phyloP scores from a whole-genome alignment of 2,113 vertebrate species.

The Eolophus roseicapilla region DNA sequence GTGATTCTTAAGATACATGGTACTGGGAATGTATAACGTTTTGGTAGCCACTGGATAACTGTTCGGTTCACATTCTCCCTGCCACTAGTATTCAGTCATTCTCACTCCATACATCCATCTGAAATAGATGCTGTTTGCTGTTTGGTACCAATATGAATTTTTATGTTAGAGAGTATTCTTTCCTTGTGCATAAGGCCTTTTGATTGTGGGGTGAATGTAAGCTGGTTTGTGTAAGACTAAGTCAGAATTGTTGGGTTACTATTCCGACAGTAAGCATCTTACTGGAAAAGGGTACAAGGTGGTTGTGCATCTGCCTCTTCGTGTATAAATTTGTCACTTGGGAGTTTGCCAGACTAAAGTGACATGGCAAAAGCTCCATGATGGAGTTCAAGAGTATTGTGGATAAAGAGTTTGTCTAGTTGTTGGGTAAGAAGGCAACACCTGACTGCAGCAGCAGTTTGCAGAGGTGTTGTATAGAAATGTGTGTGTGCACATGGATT shows the following conservation, averaged over 20 bases:
- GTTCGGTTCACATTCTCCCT: not conserved
- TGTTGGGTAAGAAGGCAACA: not conserved
- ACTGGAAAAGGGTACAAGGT: not conserved
- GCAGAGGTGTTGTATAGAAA: not conserved
- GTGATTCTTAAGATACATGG: not conserved
- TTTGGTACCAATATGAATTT: not conserved
- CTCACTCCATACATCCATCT: fast-evolving
- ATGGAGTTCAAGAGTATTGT: not conserved
- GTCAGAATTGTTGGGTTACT: not conserved
- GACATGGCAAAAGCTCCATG: not conserved
- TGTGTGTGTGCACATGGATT: not conserved
- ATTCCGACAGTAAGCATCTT: not conserved
- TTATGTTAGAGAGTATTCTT: not conserved
- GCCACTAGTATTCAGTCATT: not conserved
- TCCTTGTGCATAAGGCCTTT: not conserved
- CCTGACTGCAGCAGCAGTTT: not conserved
- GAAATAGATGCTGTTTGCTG: not conserved
- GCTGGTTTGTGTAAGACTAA: not conserved
- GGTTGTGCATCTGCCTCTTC: not conserved
- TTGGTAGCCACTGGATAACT: not conserved
- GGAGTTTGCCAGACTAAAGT: not conserved
- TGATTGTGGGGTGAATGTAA: not conserved
- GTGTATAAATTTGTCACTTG: not conserved
- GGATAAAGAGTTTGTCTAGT: not conserved
- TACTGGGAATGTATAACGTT: fast-evolving